phyloP scores from a whole-genome alignment of 2,113 vertebrate species.

The Muscicapa adusta region DNA sequence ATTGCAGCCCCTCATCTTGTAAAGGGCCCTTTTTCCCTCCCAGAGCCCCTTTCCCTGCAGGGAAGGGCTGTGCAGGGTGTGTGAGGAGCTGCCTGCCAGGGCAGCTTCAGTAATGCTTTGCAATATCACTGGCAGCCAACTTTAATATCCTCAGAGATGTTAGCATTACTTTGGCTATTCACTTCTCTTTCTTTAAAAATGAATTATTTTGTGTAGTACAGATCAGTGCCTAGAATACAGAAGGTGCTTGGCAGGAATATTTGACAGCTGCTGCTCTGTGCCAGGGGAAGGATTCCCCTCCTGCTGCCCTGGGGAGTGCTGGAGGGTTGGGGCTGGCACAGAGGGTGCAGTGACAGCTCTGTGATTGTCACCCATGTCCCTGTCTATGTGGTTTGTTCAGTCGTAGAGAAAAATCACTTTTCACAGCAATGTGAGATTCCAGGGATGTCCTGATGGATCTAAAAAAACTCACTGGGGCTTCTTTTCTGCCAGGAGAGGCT shows the following conservation, averaged over 20 bases:
- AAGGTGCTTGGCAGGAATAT: neutral
- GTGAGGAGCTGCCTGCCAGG: slow-evolving; percentile 7
- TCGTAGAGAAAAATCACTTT: neutral
- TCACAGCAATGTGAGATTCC: neutral
- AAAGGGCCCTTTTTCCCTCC: neutral
- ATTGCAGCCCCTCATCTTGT: neutral
- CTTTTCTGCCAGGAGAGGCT: neutral
- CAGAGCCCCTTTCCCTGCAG: neutral
- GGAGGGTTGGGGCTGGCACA: neutral
- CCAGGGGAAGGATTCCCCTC: neutral
- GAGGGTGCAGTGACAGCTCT: neutral
- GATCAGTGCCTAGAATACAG: neutral
- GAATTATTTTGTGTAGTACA: neutral
- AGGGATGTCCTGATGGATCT: neutral
- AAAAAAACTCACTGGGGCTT: neutral
- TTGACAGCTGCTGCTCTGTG: neutral
- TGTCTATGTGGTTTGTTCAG: neutral
- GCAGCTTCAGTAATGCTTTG: neutral
- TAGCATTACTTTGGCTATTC: neutral
- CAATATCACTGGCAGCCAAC: slow-evolving; percentile 10
- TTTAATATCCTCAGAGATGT: slow-evolving; percentile 42
- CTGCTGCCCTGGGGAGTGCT: neutral
- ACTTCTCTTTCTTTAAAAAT: neutral
- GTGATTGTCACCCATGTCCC: accelerated
- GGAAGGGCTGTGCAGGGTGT: neutral